phyloP scores from a whole-genome alignment of 1,140 invertebrate genomes.

The Brachionus rubens region DNA sequence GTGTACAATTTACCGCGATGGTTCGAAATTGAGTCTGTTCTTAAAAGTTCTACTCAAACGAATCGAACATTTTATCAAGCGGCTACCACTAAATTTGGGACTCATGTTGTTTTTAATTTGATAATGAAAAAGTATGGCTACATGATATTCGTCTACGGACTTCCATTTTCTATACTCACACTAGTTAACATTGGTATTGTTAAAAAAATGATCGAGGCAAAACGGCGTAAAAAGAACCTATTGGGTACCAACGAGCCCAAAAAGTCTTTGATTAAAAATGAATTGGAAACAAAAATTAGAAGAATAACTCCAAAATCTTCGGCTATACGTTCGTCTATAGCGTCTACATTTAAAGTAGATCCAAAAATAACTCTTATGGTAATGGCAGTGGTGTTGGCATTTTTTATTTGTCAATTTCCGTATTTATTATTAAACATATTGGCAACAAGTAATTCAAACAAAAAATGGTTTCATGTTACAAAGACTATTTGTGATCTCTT shows the following conservation, averaged over 20 bases:
- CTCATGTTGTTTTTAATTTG: slow-evolving; percentile 1
- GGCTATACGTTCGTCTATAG: slow-evolving; percentile 6
- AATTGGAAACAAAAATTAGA: not conserved
- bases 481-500: slow-evolving; percentile 28
- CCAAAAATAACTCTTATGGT: slow-evolving; percentile 41
- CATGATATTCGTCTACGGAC: slow-evolving; percentile 41
- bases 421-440: slow-evolving; percentile 22
- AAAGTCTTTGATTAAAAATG: not conserved
- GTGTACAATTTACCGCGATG: slow-evolving; percentile 44
- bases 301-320: not conserved
- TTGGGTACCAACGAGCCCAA: not conserved
- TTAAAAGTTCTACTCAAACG: not conserved
- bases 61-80: slow-evolving; percentile 26
- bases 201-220: slow-evolving; percentile 38
- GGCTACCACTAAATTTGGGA: not conserved
- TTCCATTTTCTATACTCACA: slow-evolving; percentile 18
- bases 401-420: slow-evolving; percentile 45
- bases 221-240: slow-evolving; percentile 22
- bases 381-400: slow-evolving; percentile 32
- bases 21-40: slow-evolving; percentile 42
- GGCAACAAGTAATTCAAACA: slow-evolving; percentile 9
- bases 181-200: slow-evolving; percentile 30
- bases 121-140: slow-evolving; percentile 31
- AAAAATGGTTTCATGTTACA: slow-evolving; percentile 23
- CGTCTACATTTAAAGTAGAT: slow-evolving; percentile 13